These are phyloP conservation scores for Vannuccia rotundouncinata DNA, from an alignment of 2,888 invertebrate genomes.

Conservation along the genomic window DNA sequence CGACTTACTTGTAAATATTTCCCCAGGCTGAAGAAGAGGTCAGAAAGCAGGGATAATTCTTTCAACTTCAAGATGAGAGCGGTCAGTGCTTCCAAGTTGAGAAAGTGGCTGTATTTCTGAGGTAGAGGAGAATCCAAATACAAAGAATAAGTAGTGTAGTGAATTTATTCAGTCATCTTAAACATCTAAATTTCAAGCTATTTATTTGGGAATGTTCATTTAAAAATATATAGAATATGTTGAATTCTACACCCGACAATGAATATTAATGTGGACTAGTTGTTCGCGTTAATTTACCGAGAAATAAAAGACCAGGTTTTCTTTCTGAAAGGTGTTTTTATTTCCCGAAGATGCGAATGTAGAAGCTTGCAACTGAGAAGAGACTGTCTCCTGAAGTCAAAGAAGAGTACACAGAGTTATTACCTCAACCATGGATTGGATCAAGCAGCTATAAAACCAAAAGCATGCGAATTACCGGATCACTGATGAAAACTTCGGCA, in stretches of 20 bases:
- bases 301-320: not conserved
- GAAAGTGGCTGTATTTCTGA: not conserved
- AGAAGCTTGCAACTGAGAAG: not conserved
- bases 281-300: not conserved
- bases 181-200: no score
- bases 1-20: not conserved
- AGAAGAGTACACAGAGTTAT: no score
- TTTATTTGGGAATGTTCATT: no score
- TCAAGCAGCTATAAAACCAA: no score
- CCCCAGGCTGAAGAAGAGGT: not conserved
- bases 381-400: not conserved
- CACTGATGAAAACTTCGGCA: not conserved
- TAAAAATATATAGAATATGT: no score
- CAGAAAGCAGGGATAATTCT: not conserved
- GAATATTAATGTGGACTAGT: no score
- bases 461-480: no score
- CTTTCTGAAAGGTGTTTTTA: not conserved
- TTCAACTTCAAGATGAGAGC: not conserved
- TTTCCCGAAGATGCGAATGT: not conserved
- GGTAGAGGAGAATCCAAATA: no score
- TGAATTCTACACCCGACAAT: no score
- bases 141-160: no score
- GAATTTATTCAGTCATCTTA: no score
- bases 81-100: not conserved
- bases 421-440: no score